phyloP scores from a whole-genome alignment of 2,797 vertebrate genomes.

The Amniataba percoides region DNA sequence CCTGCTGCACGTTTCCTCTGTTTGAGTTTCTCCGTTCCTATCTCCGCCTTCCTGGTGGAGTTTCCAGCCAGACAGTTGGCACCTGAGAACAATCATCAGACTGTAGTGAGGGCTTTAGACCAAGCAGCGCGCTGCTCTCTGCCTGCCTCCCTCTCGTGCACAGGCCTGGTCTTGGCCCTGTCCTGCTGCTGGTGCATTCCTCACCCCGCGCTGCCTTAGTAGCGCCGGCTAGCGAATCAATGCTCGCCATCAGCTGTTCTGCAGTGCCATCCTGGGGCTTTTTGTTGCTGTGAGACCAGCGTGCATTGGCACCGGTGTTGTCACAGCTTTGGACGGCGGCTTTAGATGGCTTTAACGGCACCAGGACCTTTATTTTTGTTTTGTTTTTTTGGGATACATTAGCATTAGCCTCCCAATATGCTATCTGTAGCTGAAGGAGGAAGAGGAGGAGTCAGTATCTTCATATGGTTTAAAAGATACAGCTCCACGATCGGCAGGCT shows the following conservation, averaged over 20 bases:
- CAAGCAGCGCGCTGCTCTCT: slow-evolving; percentile 22
- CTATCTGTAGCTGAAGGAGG: slow-evolving; percentile 12
- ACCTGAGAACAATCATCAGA: slow-evolving; percentile 65
- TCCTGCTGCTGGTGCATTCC: slow-evolving; percentile 45
- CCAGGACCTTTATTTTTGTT: too few species aligned
- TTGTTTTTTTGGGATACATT: neutral
- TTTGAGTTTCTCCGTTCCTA: slow-evolving; percentile 30
- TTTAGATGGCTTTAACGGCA: neutral
- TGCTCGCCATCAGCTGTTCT: slow-evolving; percentile 43
- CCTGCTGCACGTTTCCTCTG: slow-evolving; percentile 19
- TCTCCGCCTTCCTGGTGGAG: slow-evolving; percentile 36
- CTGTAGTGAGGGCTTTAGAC: slow-evolving; percentile 57
- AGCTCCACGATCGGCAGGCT: neutral
- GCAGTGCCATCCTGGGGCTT: slow-evolving; percentile 13
- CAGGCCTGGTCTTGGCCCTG: slow-evolving; percentile 45
- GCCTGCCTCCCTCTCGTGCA: slow-evolving; percentile 4
- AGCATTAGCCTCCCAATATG: slow-evolving; percentile 35
- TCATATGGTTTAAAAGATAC: slow-evolving; percentile 43
- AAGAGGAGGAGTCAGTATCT: slow-evolving; percentile 13
- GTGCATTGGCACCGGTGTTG: neutral
- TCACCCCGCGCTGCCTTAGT: slow-evolving; percentile 31
- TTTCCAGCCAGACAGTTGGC: slow-evolving; percentile 64
- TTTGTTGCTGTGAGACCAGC: slow-evolving; percentile 11
- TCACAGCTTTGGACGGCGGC: neutral
- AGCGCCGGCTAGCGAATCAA: slow-evolving; percentile 31